phyloP scores from a whole-genome alignment of 2,797 vertebrate genomes.

The Falco berigora region DNA sequence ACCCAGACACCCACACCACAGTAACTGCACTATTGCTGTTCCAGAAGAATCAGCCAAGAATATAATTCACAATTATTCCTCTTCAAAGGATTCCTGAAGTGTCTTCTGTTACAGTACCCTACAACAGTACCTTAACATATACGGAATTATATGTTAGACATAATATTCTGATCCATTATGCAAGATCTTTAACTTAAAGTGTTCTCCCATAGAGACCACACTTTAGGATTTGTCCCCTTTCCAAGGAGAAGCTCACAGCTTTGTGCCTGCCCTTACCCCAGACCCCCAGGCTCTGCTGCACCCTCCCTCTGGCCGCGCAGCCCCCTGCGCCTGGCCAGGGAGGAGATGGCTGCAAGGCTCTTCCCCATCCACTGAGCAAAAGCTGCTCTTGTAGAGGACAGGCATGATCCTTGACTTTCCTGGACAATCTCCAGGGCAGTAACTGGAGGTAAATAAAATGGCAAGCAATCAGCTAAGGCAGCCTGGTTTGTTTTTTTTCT shows the following conservation, averaged over 20 bases:
- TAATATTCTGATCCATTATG: neutral
- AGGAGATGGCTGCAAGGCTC: neutral
- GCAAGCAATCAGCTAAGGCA: neutral
- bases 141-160: neutral
- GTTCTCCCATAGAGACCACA: neutral
- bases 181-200: neutral
- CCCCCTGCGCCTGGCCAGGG: neutral
- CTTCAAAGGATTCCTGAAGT: neutral
- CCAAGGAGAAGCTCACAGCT: neutral
- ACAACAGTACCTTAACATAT: neutral
- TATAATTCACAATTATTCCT: neutral
- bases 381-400: neutral
- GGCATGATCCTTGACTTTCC: neutral
- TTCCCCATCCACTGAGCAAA: neutral
- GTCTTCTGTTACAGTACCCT: neutral
- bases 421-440: neutral
- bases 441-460: neutral
- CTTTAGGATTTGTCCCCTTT: neutral
- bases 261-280: neutral
- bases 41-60: neutral
- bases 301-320: rapidly evolving
- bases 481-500: neutral
- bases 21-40: neutral
- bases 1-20: neutral
- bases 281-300: neutral